Conservation (phyloP, 2,888 invertebrate species). For the Dynastes hyllus region DNA sequence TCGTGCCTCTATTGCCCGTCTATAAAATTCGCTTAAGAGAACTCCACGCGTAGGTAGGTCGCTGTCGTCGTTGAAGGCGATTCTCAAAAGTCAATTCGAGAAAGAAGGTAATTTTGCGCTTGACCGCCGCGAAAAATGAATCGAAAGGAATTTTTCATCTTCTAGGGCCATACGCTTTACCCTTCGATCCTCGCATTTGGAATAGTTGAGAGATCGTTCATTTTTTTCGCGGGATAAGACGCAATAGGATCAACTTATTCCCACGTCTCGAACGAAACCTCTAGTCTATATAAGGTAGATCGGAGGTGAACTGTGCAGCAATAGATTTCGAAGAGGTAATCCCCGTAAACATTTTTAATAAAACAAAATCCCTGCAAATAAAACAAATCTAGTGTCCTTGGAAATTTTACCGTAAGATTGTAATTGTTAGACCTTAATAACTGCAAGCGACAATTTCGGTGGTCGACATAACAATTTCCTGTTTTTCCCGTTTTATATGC, state of each 20-base stretch:
- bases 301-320: neutral
- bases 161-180: neutral
- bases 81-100: slow-evolving; percentile 28
- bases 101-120: slow-evolving; percentile 40
- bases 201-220: neutral
- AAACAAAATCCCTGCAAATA: no score
- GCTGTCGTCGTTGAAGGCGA: neutral
- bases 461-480: no score
- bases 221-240: slow-evolving; percentile 27
- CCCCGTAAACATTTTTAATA: neutral
- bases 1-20: neutral
- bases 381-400: no score
- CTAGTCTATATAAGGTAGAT: neutral
- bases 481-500: no score
- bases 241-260: neutral
- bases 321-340: neutral
- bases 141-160: slow-evolving; percentile 40
- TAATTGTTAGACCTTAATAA: no score
- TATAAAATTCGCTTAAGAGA: neutral
- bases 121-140: slow-evolving; percentile 45
- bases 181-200: neutral
- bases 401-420: no score
- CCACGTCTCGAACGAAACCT: neutral
- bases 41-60: neutral
- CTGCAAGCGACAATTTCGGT: no score